phyloP scores from a whole-genome alignment of 2,797 vertebrate species.

The Sitta carolinensis region DNA sequence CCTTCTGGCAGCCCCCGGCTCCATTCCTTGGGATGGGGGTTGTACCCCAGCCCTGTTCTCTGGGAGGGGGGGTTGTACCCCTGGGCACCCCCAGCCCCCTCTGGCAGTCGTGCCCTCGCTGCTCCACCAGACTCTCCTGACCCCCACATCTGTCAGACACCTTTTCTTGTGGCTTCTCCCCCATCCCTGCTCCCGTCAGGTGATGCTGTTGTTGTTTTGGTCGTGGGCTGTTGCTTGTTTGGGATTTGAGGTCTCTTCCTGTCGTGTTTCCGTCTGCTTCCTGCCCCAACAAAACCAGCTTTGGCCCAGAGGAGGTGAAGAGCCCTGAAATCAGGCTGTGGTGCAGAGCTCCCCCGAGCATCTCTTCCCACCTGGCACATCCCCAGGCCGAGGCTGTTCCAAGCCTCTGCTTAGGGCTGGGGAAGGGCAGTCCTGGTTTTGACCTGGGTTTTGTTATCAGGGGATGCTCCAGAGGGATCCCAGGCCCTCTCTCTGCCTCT shows the following conservation, averaged over 20 bases:
- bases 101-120: not conserved
- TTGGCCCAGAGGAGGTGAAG: not conserved
- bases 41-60: too few relatives aligned
- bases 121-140: rapidly evolving
- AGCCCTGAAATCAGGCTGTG: not conserved
- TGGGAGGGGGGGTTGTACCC: too few relatives aligned
- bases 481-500: not conserved
- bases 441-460: rapidly evolving
- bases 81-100: not conserved
- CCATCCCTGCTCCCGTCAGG: rapidly evolving
- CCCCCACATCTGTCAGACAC: rapidly evolving
- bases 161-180: not conserved
- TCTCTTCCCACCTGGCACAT: not conserved
- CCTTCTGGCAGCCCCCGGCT: not conserved
- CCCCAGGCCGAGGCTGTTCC: not conserved
- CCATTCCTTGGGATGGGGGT: too few relatives aligned
- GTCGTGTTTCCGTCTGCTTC: rapidly evolving
- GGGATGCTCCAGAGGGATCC: not conserved
- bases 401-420: not conserved
- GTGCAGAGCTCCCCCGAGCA: not conserved
- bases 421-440: not conserved
- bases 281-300: rapidly evolving
- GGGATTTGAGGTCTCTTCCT: not conserved
- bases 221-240: rapidly evolving
- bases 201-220: not conserved